Conservation (phyloP, 2,797 vertebrate species). For the Merluccius polli region DNA sequence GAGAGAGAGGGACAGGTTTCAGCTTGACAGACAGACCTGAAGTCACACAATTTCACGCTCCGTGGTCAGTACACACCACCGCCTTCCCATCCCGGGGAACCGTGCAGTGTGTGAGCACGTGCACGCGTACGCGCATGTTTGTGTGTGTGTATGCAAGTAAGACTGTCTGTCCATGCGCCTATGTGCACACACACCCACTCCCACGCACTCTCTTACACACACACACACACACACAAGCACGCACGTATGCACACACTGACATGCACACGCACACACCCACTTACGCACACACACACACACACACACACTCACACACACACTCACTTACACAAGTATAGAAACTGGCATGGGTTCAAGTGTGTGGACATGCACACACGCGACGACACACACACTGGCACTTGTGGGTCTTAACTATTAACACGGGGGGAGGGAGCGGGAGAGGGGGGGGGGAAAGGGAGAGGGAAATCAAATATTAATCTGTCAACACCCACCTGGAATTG, state of each 20-base stretch:
- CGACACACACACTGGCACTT: slow-evolving; percentile 12
- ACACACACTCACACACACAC: slow-evolving; percentile 27
- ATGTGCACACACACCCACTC: neutral
- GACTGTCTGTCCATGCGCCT: neutral
- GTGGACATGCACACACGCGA: slow-evolving; percentile 8
- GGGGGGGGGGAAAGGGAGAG: neutral
- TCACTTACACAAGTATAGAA: slow-evolving; percentile 4
- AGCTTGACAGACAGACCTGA: slow-evolving; percentile 70
- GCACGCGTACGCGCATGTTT: neutral
- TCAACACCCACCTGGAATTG: slow-evolving; percentile 63
- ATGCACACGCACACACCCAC: slow-evolving; percentile 15
- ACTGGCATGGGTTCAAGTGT: neutral
- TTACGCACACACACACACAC: slow-evolving; percentile 16
- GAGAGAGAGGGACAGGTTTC: slow-evolving; percentile 63
- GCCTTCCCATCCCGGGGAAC: slow-evolving; percentile 62
- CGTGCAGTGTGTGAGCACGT: slow-evolving; percentile 35
- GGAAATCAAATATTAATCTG: slow-evolving; percentile 77
- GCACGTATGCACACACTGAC: no score
- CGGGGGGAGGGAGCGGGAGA: slow-evolving; percentile 27
- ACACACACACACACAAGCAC: slow-evolving; percentile 5
- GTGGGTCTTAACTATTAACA: slow-evolving; percentile 54
- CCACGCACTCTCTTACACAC: neutral
- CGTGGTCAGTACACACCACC: slow-evolving; percentile 70
- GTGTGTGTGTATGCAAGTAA: neutral
- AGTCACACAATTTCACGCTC: slow-evolving; percentile 77